These are phyloP conservation scores for Ectemnius continuus DNA, from an alignment of 2,888 invertebrate genomes.

Conservation along the genomic window DNA sequence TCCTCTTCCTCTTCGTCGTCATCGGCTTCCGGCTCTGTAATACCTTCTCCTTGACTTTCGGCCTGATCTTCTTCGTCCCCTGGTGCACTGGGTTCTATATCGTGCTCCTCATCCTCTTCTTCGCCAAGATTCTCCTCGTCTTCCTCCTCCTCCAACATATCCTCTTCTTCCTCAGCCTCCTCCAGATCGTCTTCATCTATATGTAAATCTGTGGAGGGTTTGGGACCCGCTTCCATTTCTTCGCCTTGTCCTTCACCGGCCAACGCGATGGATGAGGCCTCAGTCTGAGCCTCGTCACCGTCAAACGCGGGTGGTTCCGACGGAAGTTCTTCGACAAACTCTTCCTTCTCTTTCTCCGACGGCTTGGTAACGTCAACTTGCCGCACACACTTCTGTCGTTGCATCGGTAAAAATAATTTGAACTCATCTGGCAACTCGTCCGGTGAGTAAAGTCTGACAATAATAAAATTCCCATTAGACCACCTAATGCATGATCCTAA, in stretches of 20 bases:
- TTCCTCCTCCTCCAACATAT: constrained; percentile 21
- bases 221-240: neutral
- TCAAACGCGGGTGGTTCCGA: constrained; percentile 37
- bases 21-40: neutral
- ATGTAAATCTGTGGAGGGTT: neutral
- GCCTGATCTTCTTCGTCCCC: neutral
- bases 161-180: constrained; percentile 21
- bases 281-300: constrained; percentile 14
- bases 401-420: constrained; percentile 95
- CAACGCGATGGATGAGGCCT: neutral
- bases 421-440: constrained; percentile 97
- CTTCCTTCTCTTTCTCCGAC: neutral
- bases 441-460: constrained; percentile 89
- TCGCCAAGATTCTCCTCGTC: constrained; percentile 4
- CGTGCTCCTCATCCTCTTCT: constrained; percentile 3
- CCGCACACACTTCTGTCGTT: constrained; percentile 68
- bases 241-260: neutral
- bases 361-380: constrained; percentile 20
- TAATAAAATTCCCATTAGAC: no score
- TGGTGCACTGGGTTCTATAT: neutral
- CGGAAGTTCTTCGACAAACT: neutral
- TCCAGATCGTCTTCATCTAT: neutral
- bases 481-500: neutral
- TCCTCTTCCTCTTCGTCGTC: constrained; percentile 22
- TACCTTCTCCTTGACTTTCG: neutral